These are phyloP conservation scores for Tolmerus cingulatus DNA, from an alignment of 2,888 invertebrate species.

Conservation along the genomic window DNA sequence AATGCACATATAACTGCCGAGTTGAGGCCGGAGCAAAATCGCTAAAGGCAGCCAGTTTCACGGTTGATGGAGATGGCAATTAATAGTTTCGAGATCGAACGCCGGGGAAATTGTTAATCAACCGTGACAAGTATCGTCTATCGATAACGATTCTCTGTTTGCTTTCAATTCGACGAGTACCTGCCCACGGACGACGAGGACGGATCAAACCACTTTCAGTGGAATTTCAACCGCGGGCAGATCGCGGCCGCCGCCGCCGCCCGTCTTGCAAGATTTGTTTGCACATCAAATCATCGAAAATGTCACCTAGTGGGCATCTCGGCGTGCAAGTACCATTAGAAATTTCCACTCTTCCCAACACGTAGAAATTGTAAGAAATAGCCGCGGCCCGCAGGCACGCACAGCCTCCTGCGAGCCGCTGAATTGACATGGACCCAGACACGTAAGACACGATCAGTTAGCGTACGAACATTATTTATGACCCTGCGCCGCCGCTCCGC, in stretches of 20 bases:
- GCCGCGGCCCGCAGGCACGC: neutral
- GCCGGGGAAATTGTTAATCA: slow-evolving; percentile 29
- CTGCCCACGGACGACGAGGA: neutral
- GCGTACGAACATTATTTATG: slow-evolving; percentile 14
- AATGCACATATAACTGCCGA: neutral
- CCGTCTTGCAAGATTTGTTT: neutral
- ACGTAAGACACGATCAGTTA: slow-evolving; percentile 21
- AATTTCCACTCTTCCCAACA: neutral
- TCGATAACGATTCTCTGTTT: slow-evolving; percentile 12
- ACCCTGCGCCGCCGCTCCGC: neutral
- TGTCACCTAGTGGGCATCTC: neutral
- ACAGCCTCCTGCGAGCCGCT: neutral
- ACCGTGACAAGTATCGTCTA: slow-evolving; percentile 25
- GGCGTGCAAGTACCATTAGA: neutral
- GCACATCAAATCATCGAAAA: slow-evolving; percentile 7
- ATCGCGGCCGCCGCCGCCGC: neutral
- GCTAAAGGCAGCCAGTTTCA: neutral
- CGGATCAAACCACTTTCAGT: neutral
- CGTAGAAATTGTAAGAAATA: neutral
- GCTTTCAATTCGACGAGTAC: neutral
- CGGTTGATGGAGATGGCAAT: slow-evolving; percentile 26
- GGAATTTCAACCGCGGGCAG: neutral
- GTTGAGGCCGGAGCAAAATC: neutral
- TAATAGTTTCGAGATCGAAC: slow-evolving; percentile 17
- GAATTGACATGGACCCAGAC: neutral